phyloP scores from a whole-genome alignment of 2,113 vertebrate species.

The Blennius ocellaris region DNA sequence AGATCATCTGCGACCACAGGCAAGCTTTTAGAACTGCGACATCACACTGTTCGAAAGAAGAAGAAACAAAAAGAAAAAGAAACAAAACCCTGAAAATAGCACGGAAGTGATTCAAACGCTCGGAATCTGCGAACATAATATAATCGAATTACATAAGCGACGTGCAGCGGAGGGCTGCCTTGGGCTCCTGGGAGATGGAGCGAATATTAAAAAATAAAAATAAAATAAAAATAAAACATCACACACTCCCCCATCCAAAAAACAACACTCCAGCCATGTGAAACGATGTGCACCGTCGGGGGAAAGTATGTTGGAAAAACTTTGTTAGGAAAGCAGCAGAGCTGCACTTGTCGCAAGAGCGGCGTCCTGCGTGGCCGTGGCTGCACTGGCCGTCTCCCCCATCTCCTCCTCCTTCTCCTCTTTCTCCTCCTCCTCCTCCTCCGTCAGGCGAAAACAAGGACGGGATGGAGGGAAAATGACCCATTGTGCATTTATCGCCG shows the following conservation, averaged over 20 bases:
- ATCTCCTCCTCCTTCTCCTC: too few relatives aligned
- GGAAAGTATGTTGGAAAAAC: conserved; percentile 47
- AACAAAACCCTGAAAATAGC: background rate
- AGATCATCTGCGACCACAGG: conserved; percentile 50
- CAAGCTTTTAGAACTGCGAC: conserved; percentile 70
- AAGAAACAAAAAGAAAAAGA: background rate
- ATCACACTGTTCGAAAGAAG: conserved; percentile 27
- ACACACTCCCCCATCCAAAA: too few relatives aligned
- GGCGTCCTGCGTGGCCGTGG: conserved; percentile 21
- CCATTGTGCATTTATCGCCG: conserved; percentile 50
- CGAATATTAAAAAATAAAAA: too few relatives aligned
- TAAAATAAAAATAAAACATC: too few relatives aligned
- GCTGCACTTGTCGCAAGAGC: conserved; percentile 30
- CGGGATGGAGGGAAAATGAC: conserved; percentile 67
- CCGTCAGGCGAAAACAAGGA: conserved; percentile 42
- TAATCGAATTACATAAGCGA: conserved; percentile 26
- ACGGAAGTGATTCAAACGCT: background rate
- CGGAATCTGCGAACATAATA: background rate
- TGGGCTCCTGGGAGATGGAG: too few relatives aligned
- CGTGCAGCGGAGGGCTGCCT: background rate
- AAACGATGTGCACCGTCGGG: background rate
- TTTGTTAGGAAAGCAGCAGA: conserved; percentile 43
- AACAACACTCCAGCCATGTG: too few relatives aligned
- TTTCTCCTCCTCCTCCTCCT: background rate
- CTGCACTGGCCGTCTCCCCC: conserved; percentile 28